Conservation (phyloP, 1,140 invertebrate species). For the Acyrthosiphon pisum region DNA sequence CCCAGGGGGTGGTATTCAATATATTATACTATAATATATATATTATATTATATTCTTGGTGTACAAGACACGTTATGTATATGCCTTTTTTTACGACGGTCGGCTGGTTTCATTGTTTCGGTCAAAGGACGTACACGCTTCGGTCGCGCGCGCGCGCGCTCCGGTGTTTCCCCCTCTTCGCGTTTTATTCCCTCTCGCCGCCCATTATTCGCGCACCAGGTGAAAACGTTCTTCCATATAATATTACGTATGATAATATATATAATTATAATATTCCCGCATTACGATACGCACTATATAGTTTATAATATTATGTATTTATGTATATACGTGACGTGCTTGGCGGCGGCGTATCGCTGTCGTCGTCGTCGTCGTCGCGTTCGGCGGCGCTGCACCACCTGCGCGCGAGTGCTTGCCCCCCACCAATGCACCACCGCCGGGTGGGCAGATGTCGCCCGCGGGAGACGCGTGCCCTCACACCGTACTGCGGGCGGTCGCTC, state of each 20-base stretch:
- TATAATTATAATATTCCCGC: conserved; percentile 14
- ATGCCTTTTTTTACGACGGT: conserved; percentile 18
- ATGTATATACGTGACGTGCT: neutral
- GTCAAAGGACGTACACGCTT: conserved; percentile 28
- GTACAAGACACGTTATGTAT: neutral
- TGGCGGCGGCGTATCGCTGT: neutral
- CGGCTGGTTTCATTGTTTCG: neutral
- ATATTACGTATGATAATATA: neutral
- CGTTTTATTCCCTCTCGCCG: neutral
- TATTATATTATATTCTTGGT: neutral
- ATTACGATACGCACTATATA: neutral
- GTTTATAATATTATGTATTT: neutral
- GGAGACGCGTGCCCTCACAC: conserved; percentile 51
- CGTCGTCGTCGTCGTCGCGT: neutral
- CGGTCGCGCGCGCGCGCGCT: neutral
- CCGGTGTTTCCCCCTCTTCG: neutral
- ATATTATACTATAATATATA: neutral
- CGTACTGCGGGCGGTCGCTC: conserved; percentile 31
- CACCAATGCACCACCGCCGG: neutral
- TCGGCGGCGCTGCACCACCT: neutral
- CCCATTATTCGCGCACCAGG: conserved; percentile 31
- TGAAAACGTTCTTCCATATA: conserved; percentile 29
- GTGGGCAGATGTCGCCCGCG: conserved; percentile 47
- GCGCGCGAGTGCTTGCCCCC: neutral
- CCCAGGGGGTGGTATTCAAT: neutral